Base-by-base conservation (phyloP, 2,113 vertebrate genomes). In the Erythrocercus mccallii region DNA sequence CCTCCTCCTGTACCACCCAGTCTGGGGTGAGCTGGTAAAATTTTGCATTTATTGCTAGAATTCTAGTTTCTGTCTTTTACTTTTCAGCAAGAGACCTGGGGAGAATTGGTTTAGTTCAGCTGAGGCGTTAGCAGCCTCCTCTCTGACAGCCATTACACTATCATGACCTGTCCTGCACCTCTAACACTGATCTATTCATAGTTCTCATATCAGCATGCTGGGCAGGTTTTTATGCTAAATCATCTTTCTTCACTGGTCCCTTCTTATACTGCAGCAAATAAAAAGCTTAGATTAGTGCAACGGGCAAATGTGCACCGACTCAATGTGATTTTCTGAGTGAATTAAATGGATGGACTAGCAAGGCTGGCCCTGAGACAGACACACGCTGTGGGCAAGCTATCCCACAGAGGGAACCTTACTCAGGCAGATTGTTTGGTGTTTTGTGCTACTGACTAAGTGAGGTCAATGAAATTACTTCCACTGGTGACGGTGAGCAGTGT, bases 221-320 rank as follows among this genome's bases (percentile, higher is more conserved):
- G 61, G 90, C 86, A 84, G 84, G 91, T 79, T 96, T 95, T 92
- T 92, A 95, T 89, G 86, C 62, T 92, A 96, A 94, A 88, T 91
- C 78, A 92, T 93, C 84, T 95, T 88, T 90, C 85, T 92, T 89
- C 86, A 56, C 81, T 62, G 64, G 76, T 90, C 31, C 60, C 64
- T 95, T 33, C 90, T 93, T 93, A 88, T 21, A 78, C 53, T 44
- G 88, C 61, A 84, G 48, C 76, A 94, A 93, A 91, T 96, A 88
- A 96, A 95, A 94, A 85, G 68, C 73, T 90, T 71, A 94, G 72
- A 92, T 91, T 90, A 94, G 77, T 57, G 72, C 88, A 90, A 74
- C 0, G 17, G 57, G 72, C 56, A 96, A 92, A 87, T 42, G 66
- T 51, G 51, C 89, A 60, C 76, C 2, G 56, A 87, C 74, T 85